These are phyloP conservation scores for Abrostola tripartita DNA, from an alignment of 2,888 invertebrate species.

Conservation along the genomic window DNA sequence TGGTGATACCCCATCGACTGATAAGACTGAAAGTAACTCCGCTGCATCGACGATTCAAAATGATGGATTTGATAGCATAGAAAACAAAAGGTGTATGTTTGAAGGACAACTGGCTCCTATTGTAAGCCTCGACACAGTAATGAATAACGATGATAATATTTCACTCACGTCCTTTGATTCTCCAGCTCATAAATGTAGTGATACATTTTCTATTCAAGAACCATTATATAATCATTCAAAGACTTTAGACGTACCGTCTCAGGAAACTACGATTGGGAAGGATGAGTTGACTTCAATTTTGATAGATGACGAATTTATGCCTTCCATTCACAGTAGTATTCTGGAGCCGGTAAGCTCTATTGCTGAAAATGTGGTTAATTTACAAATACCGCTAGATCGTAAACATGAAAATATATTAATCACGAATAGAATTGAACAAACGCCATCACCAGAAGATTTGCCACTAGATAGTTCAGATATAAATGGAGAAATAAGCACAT, in stretches of 20 bases:
- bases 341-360: constrained; percentile 88
- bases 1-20: constrained; percentile 88
- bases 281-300: constrained; percentile 73
- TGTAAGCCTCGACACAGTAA: constrained; percentile 68
- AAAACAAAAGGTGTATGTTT: constrained; percentile 59
- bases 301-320: constrained; percentile 89
- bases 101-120: constrained; percentile 70
- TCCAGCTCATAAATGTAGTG: constrained; percentile 50
- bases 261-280: constrained; percentile 57
- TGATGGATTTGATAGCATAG: constrained; percentile 77
- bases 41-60: constrained; percentile 86
- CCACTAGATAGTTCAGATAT: constrained; percentile 93
- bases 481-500: constrained; percentile 88
- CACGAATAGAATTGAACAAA: constrained; percentile 90
- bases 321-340: constrained; percentile 89
- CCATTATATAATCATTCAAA: constrained; percentile 69
- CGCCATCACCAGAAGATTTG: constrained; percentile 95
- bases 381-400: constrained; percentile 86
- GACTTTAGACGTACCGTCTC: constrained; percentile 56
- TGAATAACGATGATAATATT: constrained; percentile 66
- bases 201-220: constrained; percentile 56
- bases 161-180: constrained; percentile 53
- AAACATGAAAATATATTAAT: constrained; percentile 79
- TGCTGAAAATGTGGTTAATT: constrained; percentile 85
- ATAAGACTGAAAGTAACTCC: constrained; percentile 87